A percentile compares a stretch with the other conserved stretches of the same genome.
phyloP scores from a whole-genome alignment of 2,888 invertebrate species.

The Hydriomena furcata region DNA sequence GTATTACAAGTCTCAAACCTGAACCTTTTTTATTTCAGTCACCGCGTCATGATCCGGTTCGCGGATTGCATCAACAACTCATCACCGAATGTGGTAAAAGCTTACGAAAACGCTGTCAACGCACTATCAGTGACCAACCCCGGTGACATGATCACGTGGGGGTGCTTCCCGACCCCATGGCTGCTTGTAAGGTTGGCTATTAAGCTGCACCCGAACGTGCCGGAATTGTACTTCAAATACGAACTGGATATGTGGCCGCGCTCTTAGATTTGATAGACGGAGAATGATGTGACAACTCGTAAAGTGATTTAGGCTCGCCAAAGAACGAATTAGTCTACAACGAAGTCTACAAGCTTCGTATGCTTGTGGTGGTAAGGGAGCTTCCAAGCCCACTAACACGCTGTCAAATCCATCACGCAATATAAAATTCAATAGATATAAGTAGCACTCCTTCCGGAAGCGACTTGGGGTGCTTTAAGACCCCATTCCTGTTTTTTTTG shows the following conservation, averaged over 20 bases:
- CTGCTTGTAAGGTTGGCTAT: constrained; percentile 54
- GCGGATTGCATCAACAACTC: constrained; percentile 55
- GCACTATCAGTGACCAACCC: constrained; percentile 38
- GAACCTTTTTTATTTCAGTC: constrained; percentile 51
- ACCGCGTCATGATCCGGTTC: constrained; percentile 60
- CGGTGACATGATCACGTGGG: constrained; percentile 52
- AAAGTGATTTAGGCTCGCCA: neutral
- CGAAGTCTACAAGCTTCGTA: no score
- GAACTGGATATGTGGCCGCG: constrained; percentile 43
- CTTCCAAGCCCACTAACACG: no score
- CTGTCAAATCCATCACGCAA: no score
- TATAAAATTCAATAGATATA: no score
- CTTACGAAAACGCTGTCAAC: constrained; percentile 52
- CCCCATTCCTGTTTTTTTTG: no score
- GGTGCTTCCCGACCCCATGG: constrained; percentile 34
- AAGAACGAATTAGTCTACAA: no score
- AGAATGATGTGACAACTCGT: no score
- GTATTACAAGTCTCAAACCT: no score
- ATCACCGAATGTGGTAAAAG: constrained; percentile 36
- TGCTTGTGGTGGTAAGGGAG: no score
- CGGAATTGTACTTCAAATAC: constrained; percentile 50
- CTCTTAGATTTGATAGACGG: neutral
- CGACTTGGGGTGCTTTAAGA: no score
- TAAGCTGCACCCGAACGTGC: constrained; percentile 46
- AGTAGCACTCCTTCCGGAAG: no score